Percentiles rank a stretch among this genome's conserved stretches.
These are phyloP conservation scores for Gnathonemus echidnorhynchus DNA, from an alignment of 2,113 vertebrate genomes.

Conservation along the genomic window DNA sequence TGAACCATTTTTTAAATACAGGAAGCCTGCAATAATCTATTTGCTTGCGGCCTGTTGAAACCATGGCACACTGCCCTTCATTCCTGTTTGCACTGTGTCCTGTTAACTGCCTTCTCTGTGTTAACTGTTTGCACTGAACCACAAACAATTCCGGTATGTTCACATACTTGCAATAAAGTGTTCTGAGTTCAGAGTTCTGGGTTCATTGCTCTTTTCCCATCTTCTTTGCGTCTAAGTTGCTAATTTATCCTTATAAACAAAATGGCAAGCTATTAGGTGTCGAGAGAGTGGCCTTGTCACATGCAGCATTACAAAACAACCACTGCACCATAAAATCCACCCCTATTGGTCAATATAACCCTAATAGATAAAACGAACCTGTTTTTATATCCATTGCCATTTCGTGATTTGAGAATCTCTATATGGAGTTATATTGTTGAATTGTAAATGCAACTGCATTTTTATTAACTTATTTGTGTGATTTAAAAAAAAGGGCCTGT, in stretches of 20 bases:
- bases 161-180: too few relatives aligned
- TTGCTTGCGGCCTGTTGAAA: not conserved
- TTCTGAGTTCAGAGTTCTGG: too few relatives aligned
- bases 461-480: not conserved
- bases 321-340: not conserved
- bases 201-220: not conserved
- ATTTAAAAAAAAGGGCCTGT: not conserved
- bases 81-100: too few relatives aligned
- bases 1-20: not conserved
- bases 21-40: not conserved
- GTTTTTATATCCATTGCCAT: not conserved
- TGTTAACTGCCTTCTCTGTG: too few relatives aligned
- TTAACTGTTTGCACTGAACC: too few relatives aligned
- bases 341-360: not conserved
- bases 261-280: not conserved
- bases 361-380: not conserved
- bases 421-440: not conserved
- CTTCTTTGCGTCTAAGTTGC: not conserved
- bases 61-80: not conserved
- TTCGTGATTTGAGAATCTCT: not conserved
- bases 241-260: not conserved
- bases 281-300: not conserved
- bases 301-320: not conserved
- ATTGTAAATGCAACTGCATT: not conserved
- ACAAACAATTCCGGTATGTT: too few relatives aligned